These are phyloP conservation scores for Ceratosolen fusciceps DNA, from an alignment of 1,140 invertebrate species.

Conservation along the genomic window DNA sequence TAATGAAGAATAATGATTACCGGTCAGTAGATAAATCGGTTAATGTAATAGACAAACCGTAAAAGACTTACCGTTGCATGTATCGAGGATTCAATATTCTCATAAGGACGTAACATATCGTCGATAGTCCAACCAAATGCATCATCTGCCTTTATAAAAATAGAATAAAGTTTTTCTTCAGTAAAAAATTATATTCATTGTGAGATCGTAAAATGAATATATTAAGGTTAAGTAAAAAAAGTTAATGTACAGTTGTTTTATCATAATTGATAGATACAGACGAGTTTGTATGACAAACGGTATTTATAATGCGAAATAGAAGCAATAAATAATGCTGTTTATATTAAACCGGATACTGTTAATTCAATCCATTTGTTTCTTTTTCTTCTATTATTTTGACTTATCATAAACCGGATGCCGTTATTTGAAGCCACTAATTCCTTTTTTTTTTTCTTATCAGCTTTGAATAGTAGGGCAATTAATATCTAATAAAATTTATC, in stretches of 20 bases:
- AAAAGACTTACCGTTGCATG: conserved; percentile 76
- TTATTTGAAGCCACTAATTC: no score
- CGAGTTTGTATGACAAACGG: background rate
- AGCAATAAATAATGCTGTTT: background rate
- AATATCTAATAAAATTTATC: no score
- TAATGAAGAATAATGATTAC: no score
- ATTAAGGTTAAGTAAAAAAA: background rate
- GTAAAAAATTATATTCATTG: background rate
- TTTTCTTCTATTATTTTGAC: no score
- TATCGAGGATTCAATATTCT: conserved; percentile 74
- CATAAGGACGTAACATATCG: conserved; percentile 82
- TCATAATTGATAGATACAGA: background rate
- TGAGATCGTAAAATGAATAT: background rate
- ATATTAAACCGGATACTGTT: background rate
- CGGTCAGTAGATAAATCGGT: background rate
- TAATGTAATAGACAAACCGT: background rate
- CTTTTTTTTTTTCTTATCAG: no score
- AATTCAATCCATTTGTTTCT: background rate
- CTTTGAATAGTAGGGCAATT: no score
- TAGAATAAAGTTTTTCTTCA: background rate
- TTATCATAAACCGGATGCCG: no score
- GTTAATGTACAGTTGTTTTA: no score
- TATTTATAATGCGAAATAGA: background rate
- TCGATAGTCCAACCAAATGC: conserved; percentile 82
- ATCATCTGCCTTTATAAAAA: conserved; percentile 78